Conservation (phyloP, 1,140 invertebrate species). For the Hylaeus anthracinus region DNA sequence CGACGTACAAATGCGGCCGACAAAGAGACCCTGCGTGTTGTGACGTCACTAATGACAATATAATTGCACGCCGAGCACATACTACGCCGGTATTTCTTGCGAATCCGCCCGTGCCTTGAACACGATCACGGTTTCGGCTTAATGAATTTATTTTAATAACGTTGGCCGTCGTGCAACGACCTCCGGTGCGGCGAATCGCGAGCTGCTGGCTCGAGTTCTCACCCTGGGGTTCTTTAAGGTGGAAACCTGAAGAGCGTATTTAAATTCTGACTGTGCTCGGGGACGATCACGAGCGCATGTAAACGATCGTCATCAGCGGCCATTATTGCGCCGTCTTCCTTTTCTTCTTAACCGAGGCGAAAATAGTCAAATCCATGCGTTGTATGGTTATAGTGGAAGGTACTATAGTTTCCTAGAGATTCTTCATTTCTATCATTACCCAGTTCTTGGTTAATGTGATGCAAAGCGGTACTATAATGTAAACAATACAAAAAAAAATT, state of each 20-base stretch:
- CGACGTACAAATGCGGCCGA: background rate
- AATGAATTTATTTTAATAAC: slow-evolving; percentile 69
- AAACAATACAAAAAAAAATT: no score
- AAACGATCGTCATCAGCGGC: slow-evolving; percentile 62
- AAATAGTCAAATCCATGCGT: slow-evolving; percentile 46
- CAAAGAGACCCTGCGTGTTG: slow-evolving; percentile 7
- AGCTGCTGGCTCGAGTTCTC: background rate
- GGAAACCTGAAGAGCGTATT: slow-evolving; percentile 50
- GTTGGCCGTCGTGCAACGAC: slow-evolving; percentile 52
- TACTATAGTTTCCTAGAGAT: slow-evolving; percentile 15
- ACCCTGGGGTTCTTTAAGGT: background rate
- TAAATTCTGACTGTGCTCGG: slow-evolving; percentile 54
- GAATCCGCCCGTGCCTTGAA: slow-evolving; percentile 16
- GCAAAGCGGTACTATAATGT: no score
- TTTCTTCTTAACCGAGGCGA: slow-evolving; percentile 41
- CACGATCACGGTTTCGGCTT: slow-evolving; percentile 51
- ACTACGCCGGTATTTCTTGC: slow-evolving; percentile 55
- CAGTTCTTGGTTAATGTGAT: no score
- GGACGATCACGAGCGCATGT: slow-evolving; percentile 57
- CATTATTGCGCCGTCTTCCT: slow-evolving; percentile 46
- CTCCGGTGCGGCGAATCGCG: slow-evolving; percentile 24
- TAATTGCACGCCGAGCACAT: slow-evolving; percentile 66
- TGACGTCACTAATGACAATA: slow-evolving; percentile 71
- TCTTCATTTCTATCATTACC: no score
- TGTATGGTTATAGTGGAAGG: background rate